Evolutionary conservation across 2,113 vertebrate genomes (phyloP), one percentile per base, ranked within the genome.

Genomic region (Eleginops maclovinus): DNA sequence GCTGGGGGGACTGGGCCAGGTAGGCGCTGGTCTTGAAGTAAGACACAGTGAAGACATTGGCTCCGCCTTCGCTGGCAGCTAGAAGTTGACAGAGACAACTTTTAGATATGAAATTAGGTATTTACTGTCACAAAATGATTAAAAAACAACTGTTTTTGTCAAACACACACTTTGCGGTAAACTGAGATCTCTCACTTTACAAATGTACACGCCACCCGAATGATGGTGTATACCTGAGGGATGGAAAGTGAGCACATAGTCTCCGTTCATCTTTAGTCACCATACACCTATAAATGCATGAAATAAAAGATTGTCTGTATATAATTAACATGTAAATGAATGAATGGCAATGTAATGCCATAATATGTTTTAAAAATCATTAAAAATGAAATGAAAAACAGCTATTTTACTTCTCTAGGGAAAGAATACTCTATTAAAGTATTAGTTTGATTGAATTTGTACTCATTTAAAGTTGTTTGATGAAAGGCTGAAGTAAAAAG

Each of bases 1-100:
- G 96, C 87, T 99, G 98, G 24, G 98, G 98, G 28, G 98, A 99
- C 93, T 99, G 98, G 90, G 98, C 98, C 89, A 99, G 95, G 87
- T 98, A 99, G 77, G 98, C 98, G 85, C 96, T 99, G 89, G 95
- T 99, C 92, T 99, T 99, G 85, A 99, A 99, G 94, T 99, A 99
- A 2, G 98, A 99, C 67, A 99, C 98, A 1, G 97, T 99, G 93
- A 99, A 99, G 71, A 99, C 98, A 78, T 99, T 99, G 80, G 98
- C 98, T 73, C 98, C 98, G 79, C 98, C 97, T 93, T 99, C 98
- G 72, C 98, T 99, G 94, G 98, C 97, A 94, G 98, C 98, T 99
- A 78, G 61, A 94, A 83, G 92, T 79, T 59, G 51, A 79, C 36
- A 77, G 67, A 75, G 55, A 71, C 15, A 58, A 43, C 9, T 26